phyloP scores from a whole-genome alignment of 2,797 vertebrate genomes.

The Coluber constrictor region DNA sequence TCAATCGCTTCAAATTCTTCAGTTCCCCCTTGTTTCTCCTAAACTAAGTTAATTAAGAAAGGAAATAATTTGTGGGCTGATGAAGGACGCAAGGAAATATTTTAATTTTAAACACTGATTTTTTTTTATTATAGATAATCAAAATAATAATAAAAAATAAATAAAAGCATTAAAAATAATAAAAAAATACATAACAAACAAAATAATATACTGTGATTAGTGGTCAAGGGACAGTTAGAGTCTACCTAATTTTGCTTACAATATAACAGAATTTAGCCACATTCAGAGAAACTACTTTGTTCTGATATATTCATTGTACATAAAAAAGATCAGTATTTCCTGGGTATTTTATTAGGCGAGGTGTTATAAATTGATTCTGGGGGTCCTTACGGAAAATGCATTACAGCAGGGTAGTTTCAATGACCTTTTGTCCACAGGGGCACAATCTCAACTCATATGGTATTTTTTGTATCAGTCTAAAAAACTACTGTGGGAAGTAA shows the following conservation, averaged over 20 bases:
- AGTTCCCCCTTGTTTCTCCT: constrained; percentile 35
- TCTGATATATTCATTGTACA: too few relatives aligned
- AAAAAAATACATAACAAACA: too few relatives aligned
- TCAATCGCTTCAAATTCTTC: constrained; percentile 58
- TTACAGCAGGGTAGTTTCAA: neutral
- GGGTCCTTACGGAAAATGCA: neutral
- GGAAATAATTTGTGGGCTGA: constrained; percentile 53
- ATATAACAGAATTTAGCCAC: too few relatives aligned
- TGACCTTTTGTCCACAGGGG: too few relatives aligned
- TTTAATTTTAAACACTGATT: constrained; percentile 66
- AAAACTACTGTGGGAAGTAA: neutral
- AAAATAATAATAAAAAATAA: constrained; percentile 34
- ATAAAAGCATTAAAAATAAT: too few relatives aligned
- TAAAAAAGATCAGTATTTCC: too few relatives aligned
- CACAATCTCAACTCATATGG: neutral
- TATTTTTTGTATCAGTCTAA: neutral
- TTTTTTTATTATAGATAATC: constrained; percentile 43
- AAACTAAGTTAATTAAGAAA: constrained; percentile 69
- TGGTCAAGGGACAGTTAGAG: too few relatives aligned
- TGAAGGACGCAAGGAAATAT: constrained; percentile 37
- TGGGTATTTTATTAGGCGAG: too few relatives aligned
- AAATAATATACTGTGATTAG: too few relatives aligned
- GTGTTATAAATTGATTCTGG: too few relatives aligned
- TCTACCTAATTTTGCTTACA: too few relatives aligned
- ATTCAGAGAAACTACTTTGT: too few relatives aligned